These are phyloP conservation scores for Tenthredo notha DNA, from an alignment of 2,888 invertebrate species.

Conservation along the genomic window DNA sequence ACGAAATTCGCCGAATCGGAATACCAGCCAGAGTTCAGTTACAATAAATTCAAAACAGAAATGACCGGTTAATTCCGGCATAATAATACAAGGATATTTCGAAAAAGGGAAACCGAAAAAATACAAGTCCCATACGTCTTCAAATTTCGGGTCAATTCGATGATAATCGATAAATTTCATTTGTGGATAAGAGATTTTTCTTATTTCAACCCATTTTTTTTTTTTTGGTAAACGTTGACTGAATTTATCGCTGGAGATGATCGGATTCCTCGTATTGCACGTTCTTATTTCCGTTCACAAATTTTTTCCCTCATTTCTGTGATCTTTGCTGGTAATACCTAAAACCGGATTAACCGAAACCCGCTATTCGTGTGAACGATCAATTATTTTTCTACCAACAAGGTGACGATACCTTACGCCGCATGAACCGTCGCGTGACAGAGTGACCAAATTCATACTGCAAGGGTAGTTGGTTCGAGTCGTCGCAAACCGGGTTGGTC, in stretches of 20 bases:
- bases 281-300: neutral
- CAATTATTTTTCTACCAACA: constrained; percentile 43
- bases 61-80: neutral
- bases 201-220: neutral
- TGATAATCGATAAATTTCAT: neutral
- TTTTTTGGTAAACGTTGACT: neutral
- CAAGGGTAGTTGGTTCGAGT: neutral
- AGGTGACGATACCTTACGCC: constrained; percentile 31
- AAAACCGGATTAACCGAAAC: neutral
- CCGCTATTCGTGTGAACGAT: neutral
- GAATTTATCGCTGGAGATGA: constrained; percentile 22
- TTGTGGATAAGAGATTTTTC: neutral
- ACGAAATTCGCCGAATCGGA: neutral
- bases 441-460: constrained; percentile 5
- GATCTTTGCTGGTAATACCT: neutral
- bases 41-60: neutral
- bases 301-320: neutral
- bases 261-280: neutral
- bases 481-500: neutral
- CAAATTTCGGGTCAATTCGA: neutral
- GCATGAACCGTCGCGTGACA: constrained; percentile 26
- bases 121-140: neutral
- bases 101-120: neutral
- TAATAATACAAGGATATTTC: neutral
- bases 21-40: neutral